Evolutionary conservation across 2,797 vertebrate species (phyloP).

Genomic region (Anisognathus igniventris): DNA sequence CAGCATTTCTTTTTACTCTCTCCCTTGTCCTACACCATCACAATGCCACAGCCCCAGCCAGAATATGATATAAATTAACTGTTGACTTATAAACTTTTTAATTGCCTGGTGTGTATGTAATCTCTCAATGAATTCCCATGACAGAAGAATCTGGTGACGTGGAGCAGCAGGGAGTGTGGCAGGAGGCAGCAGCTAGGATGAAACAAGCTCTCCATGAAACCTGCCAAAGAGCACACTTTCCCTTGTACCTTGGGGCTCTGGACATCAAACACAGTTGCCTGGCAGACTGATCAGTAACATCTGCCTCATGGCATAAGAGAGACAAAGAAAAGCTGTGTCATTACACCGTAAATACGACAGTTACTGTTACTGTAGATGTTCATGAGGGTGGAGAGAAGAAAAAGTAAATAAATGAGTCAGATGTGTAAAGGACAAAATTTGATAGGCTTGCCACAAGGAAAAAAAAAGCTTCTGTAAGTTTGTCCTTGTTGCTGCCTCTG

Average conservation of each 20-base stretch:
- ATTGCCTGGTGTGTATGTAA: not conserved
- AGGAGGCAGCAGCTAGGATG: not conserved
- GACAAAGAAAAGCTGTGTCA: not conserved
- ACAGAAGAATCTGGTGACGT: fast-evolving
- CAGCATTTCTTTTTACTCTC: not conserved
- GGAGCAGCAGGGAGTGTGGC: not conserved
- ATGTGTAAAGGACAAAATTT: not conserved
- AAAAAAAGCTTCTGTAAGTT: not conserved
- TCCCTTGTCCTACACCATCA: not conserved
- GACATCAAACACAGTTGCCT: not conserved
- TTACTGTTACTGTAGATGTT: not conserved
- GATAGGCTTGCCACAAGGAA: not conserved
- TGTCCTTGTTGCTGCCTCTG: not conserved
- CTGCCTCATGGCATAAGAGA: not conserved
- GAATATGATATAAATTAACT: not conserved
- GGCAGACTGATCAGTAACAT: not conserved
- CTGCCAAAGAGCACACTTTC: not conserved
- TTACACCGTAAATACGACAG: not conserved
- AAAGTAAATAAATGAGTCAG: not conserved
- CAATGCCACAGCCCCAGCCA: not conserved
- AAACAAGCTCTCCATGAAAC: not conserved
- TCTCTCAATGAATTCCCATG: not conserved
- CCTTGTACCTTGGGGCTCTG: not conserved
- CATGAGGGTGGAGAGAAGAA: not conserved
- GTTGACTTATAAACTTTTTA: not conserved